Conservation (phyloP, 2,113 vertebrate species). For the Microtus oregoni region DNA sequence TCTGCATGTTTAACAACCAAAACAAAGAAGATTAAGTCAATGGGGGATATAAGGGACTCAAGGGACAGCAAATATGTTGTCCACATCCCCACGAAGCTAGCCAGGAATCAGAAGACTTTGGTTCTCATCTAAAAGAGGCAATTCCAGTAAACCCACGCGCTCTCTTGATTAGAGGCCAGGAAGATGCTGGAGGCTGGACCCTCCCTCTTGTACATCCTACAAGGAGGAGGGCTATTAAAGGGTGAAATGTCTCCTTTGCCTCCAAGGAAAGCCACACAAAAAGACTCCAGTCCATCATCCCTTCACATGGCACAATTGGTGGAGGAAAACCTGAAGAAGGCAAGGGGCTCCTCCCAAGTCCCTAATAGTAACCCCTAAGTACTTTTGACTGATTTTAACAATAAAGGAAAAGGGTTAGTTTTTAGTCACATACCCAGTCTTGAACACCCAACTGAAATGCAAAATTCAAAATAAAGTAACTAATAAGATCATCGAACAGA, state of each 20-base stretch:
- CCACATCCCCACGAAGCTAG: background rate
- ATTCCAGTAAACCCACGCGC: background rate
- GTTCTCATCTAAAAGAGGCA: background rate
- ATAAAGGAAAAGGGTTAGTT: background rate
- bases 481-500: background rate
- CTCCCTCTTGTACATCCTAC: background rate
- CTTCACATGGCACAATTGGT: background rate
- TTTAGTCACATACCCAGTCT: background rate
- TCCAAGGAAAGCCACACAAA: background rate
- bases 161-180: background rate
- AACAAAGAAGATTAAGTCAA: background rate
- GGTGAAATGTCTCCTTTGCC: background rate
- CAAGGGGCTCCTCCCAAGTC: background rate
- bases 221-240: background rate
- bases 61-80: background rate
- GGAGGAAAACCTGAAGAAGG: background rate
- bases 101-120: background rate
- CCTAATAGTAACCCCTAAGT: background rate
- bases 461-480: background rate
- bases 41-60: background rate
- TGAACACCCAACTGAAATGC: background rate
- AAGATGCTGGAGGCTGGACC: background rate
- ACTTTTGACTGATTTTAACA: background rate
- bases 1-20: background rate
- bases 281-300: background rate